Evolutionary conservation across 64 coral and sea anemone species (phyloP).

Genomic region (Stylophora pistillata): DNA sequence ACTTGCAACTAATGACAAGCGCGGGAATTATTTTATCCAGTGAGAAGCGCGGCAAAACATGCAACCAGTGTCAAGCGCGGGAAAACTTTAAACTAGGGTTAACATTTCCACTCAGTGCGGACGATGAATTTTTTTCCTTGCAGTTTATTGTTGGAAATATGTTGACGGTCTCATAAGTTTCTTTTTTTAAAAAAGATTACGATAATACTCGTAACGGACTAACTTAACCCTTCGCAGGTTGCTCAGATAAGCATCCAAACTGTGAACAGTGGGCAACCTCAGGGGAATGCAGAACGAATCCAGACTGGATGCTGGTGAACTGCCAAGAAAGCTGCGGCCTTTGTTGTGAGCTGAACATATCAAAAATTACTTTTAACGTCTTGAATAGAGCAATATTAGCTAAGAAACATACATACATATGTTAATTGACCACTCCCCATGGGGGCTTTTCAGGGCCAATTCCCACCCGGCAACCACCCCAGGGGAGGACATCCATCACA

Average conservation of each 20-base stretch:
- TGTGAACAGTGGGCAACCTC: constrained; percentile 54
- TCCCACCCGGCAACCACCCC: no score
- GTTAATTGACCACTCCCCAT: no score
- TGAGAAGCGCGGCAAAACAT: no score
- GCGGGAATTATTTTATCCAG: no score
- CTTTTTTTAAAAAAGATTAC: no score
- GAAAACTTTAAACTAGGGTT: not conserved
- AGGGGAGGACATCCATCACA: no score
- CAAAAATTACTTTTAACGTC: not conserved
- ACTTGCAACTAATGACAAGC: not conserved
- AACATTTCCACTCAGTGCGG: not conserved
- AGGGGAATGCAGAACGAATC: constrained; percentile 58
- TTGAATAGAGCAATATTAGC: not conserved
- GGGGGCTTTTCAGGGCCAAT: no score
- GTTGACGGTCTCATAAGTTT: no score
- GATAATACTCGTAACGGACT: not conserved
- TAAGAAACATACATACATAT: not conserved
- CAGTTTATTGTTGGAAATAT: no score
- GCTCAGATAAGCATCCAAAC: constrained; percentile 59
- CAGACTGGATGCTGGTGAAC: constrained; percentile 85
- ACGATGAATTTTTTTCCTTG: no score
- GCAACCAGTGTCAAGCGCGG: no score
- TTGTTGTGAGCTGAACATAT: constrained; percentile 58
- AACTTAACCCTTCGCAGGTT: not conserved
- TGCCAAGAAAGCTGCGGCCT: constrained; percentile 80